Evolutionary conservation across 2,797 vertebrate species (phyloP).

Genomic region (Dipus sagitta): DNA sequence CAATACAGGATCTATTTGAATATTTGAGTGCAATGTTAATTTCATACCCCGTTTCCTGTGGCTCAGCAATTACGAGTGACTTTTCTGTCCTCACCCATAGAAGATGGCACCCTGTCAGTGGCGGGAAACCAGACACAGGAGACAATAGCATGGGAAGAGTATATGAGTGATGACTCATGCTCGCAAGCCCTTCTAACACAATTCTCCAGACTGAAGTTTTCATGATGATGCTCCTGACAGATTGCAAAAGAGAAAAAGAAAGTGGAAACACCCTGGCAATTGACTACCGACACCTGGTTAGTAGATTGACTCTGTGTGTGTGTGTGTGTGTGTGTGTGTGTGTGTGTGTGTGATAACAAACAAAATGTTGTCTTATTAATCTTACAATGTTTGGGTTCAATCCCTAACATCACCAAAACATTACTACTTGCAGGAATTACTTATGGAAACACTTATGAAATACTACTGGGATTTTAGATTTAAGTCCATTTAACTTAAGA

Average conservation of each 20-base stretch:
- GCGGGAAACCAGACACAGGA: not conserved
- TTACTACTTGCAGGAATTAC: not conserved
- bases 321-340: no score
- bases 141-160: not conserved
- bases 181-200: constrained; percentile 9
- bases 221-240: not conserved
- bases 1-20: not conserved
- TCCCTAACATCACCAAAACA: not conserved
- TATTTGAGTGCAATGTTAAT: not conserved
- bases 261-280: constrained; percentile 1
- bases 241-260: not conserved
- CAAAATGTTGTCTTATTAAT: constrained; percentile 60
- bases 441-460: constrained; percentile 28
- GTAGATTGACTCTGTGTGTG: not conserved
- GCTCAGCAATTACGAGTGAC: constrained; percentile 57
- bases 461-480: constrained; percentile 4
- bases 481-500: constrained; percentile 45
- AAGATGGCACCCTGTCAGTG: not conserved
- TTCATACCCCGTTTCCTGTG: constrained; percentile 10
- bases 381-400: not conserved
- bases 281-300: not conserved
- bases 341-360: constrained; percentile 36
- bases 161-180: not conserved
- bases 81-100: constrained; percentile 57
- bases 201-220: constrained; percentile 12